Base-by-base conservation (phyloP, 2,888 invertebrate genomes). In the Subacronicta megacephala region DNA sequence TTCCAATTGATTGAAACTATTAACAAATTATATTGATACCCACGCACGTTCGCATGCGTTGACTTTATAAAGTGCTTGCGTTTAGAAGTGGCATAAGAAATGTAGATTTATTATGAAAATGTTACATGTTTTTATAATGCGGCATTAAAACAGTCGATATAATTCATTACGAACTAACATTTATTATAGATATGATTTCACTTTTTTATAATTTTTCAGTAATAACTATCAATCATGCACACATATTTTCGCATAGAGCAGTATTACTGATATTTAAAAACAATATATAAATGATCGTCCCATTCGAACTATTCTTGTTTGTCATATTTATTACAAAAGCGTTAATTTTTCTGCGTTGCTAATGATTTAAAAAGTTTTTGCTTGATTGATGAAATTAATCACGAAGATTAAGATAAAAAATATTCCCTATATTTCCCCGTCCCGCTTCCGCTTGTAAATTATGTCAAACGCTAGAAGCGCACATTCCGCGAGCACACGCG, bases 401-500 rank as follows among this genome's bases (percentile, higher is more conserved):
- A n/a, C n/a, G n/a, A n/a, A n/a, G n/a, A n/a, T n/a, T n/a, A n/a
- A n/a, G n/a, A n/a, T n/a, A n/a, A n/a, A n/a, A n/a, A n/a, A n/a
- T n/a, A n/a, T n/a, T n/a, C n/a, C n/a, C n/a, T n/a, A n/a, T n/a
- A n/a, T n/a, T n/a, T 31, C n/a, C 4, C 31, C 12, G 5, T n/a
- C 13, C 16, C 23, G 13, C 33, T 40, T 5, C 46, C 37, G 46
- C 57, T 53, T 55, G 16, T 74, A 29, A 62, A 66, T 81, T 81
- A 65, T 46, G 38, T 68, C 78, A 71, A 29, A 55, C 65, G 26
- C 26, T 20, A 42, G 12, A 67, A 56, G 62, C 63, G 60, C 81
- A 88, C 85, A 89, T 89, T 89, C 89, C 82, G 54, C 42, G 52
- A 29, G 77, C 73, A 71, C 92, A 91, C 90, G 92, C 92, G 87